Evolutionary conservation across 2,888 invertebrate species (phyloP), one percentile per base, ranked within the genome.

Genomic region (Acholoe squamosa): DNA sequence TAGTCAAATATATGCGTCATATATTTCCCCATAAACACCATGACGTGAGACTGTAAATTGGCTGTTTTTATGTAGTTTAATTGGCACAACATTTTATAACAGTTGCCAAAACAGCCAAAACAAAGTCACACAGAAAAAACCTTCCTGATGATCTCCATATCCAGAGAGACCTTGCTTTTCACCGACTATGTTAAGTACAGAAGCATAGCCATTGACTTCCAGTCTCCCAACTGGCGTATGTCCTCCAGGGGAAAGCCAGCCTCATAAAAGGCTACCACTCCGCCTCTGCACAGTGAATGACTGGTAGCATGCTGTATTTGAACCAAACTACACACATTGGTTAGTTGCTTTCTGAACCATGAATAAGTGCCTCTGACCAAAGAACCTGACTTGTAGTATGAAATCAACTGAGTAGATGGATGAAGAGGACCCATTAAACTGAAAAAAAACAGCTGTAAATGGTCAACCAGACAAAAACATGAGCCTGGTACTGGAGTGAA

Each of bases 241-340:
- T 61, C 61, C n/a, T 61, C 61, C 61, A 61, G 61, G 61, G 61
- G 61, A 61, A 61, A 61, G 1, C 61, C 61, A n/a, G 61, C 61
- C 61, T 61, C 61, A 14, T 61, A n/a, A 3, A 61, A 3, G n/a
- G 61, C 61, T 14, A 61, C 19, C 5, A 19, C 3, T 12, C 61
- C 61, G 5, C 61, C 61, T 19, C 61, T 61, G 19, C 61, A 3
- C 12, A 61, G 61, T 61, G 61, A 61, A 19, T 61, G 61, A 61
- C 22, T 61, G 19, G 61, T 61, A 3, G 61, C n/a, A 3, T 61
- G 19, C 61, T n/a, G 1, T 14, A n/a, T n/a, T 14, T 61, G 19
- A 0, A 61, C 5, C 3, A 3, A n/a, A n/a, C 22, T n/a, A 61
- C 61, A 61, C 14, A 61, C n/a, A n/a, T 19, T 19, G 19, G 61